Conservation (phyloP, 1,140 invertebrate species). For the Rhopalosiphum padi region DNA sequence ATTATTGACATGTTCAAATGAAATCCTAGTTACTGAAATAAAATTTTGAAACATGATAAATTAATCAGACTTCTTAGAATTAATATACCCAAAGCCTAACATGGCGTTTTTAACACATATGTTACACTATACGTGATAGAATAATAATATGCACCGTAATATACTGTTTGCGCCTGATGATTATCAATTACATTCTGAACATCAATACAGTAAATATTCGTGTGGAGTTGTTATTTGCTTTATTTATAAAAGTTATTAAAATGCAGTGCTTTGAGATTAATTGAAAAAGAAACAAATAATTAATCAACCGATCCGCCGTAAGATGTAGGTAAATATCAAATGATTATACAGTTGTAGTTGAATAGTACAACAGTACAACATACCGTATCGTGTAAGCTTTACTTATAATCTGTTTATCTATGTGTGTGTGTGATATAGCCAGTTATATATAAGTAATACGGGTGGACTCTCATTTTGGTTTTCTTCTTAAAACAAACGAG, state of each 20-base stretch:
- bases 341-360: neutral
- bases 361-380: neutral
- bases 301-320: neutral
- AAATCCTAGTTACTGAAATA: neutral
- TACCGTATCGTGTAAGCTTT: neutral
- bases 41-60: neutral
- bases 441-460: neutral
- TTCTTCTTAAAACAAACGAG: slow-evolving; percentile 8
- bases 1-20: neutral
- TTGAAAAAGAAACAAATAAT: neutral
- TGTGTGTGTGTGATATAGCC: neutral
- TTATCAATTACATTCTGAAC: neutral
- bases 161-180: neutral
- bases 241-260: neutral
- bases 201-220: neutral
- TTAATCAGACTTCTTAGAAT: neutral
- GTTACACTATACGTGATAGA: neutral
- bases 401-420: neutral
- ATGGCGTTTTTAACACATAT: neutral
- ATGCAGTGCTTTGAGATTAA: neutral
- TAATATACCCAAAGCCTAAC: no score
- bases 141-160: neutral
- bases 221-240: neutral
- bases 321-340: neutral
- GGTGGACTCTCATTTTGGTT: neutral